Evolutionary conservation across 1,140 invertebrate species (phyloP), one percentile per base, ranked within the genome.

Genomic region (Melitaea cinxia): DNA sequence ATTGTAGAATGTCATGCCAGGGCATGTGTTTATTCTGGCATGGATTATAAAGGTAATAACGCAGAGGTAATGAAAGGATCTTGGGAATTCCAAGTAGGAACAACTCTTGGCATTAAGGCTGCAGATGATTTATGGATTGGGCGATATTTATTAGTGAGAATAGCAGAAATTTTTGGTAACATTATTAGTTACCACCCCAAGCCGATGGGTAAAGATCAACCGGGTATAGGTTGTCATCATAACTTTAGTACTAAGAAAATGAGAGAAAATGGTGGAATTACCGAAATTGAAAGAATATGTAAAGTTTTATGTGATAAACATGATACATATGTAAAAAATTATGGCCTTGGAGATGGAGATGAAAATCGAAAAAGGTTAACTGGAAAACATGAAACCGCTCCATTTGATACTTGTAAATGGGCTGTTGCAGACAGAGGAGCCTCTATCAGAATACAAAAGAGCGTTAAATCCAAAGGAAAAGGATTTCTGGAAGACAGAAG

Each of bases 61-160:
- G 98, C 97, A 10, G 98, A 99, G 91, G 98, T 98, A 12, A 98
- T 98, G 97, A 97, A 97, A 28, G 95, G 96, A 23, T 96, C 97
- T 72, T 94, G 94, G 94, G 93, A 94, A 78, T 93, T 88, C 78
- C 93, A 94, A 93, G 94, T 97, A n/a, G 96, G 96, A 12, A 95
- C 96, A 0, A 95, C 94, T 61, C 92, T 94, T 75, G 97, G 97
- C 0, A 97, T 98, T 52, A 91, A 92, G 19, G 96, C 95, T 76
- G 97, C 96, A 10, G 98, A 99, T 77, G 95, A 99, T 78, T 87
- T 99, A 10, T 99, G 98, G 98, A 93, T 98, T 23, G 94, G 97
- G 0, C 92, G 98, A 33, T 98, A 95, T 88, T 91, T 99, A 28
- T 88, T 99, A 0, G 94, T 96, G 71, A 92, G 96, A 57, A 94